Percentiles rank a stretch among this genome's conserved stretches.
phyloP scores from a whole-genome alignment of 2,113 vertebrate genomes.

The Melanotaenia duboulayi region DNA sequence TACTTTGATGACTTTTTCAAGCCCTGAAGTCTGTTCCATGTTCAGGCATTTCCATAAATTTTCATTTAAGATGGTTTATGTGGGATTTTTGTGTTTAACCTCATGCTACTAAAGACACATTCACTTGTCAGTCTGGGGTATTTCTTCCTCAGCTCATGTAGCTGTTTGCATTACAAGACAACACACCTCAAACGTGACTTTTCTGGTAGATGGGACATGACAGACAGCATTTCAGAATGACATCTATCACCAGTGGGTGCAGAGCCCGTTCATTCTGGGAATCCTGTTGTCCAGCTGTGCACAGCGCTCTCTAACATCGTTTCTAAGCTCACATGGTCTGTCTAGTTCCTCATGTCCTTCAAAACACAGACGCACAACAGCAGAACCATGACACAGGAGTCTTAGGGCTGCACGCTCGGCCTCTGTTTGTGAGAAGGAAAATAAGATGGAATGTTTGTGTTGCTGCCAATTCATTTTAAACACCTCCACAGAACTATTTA shows the following conservation, averaged over 20 bases:
- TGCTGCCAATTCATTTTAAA: slow-evolving; percentile 69
- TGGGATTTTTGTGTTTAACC: slow-evolving; percentile 3
- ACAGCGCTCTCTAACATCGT: slow-evolving; percentile 14
- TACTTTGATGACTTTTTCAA: slow-evolving; percentile 28
- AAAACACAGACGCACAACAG: background rate
- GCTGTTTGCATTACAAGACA: background rate
- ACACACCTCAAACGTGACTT: background rate
- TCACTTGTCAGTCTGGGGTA: background rate
- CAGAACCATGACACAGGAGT: background rate
- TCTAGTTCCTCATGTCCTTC: slow-evolving; percentile 19
- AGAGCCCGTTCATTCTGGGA: background rate
- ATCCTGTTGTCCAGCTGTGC: slow-evolving; percentile 28
- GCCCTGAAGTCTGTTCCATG: background rate
- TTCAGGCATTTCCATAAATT: slow-evolving; percentile 12
- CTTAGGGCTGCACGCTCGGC: background rate
- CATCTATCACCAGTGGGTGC: slow-evolving; percentile 18
- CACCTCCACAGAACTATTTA: slow-evolving; percentile 67
- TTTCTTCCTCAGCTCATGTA: background rate
- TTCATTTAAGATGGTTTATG: background rate
- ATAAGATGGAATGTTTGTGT: slow-evolving; percentile 30
- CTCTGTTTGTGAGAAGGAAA: slow-evolving; percentile 30
- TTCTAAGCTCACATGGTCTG: slow-evolving; percentile 14
- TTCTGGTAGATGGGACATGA: background rate
- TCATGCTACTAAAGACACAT: background rate
- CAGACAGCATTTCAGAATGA: background rate